Evolutionary conservation across 2,888 invertebrate genomes (phyloP).

Genomic region (Dolichopus griseipennis): DNA sequence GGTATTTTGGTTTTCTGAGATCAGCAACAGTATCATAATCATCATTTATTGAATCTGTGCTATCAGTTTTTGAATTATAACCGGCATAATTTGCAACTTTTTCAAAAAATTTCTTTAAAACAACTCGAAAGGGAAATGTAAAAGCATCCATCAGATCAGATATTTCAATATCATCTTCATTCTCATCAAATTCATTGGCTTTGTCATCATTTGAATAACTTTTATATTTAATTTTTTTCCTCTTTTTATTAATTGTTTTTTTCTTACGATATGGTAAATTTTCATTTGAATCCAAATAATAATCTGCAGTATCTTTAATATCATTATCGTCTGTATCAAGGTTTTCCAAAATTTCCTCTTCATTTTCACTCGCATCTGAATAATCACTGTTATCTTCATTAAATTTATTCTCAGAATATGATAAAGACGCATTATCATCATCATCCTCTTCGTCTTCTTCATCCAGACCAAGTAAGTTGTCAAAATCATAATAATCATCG

Average conservation of each 20-base stretch:
- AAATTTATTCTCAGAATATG: conserved; percentile 12
- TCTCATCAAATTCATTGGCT: conserved; percentile 25
- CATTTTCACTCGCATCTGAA: conserved; percentile 17
- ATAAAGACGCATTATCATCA: not conserved
- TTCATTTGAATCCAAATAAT: not conserved
- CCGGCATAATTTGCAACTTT: conserved; percentile 15
- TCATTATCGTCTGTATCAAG: conserved; percentile 27
- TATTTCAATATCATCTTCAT: conserved; percentile 25
- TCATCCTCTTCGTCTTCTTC: conserved; percentile 18
- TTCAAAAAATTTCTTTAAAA: conserved; percentile 33
- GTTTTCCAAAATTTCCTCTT: conserved; percentile 16
- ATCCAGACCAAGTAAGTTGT: not conserved
- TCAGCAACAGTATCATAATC: conserved; percentile 22
- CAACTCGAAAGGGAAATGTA: conserved; percentile 36
- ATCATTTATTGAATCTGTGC: conserved; percentile 17
- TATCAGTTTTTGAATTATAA: conserved; percentile 17
- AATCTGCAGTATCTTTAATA: not conserved
- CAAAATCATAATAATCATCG: conserved; percentile 23
- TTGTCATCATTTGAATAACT: not conserved
- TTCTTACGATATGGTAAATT: not conserved
- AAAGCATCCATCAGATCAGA: conserved; percentile 35
- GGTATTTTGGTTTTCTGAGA: conserved; percentile 27
- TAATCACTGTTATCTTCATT: not conserved
- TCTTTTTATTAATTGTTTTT: not conserved
- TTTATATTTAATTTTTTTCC: not conserved